These are phyloP conservation scores for Leuctra nigra DNA, from an alignment of 2,888 invertebrate species.

Conservation along the genomic window DNA sequence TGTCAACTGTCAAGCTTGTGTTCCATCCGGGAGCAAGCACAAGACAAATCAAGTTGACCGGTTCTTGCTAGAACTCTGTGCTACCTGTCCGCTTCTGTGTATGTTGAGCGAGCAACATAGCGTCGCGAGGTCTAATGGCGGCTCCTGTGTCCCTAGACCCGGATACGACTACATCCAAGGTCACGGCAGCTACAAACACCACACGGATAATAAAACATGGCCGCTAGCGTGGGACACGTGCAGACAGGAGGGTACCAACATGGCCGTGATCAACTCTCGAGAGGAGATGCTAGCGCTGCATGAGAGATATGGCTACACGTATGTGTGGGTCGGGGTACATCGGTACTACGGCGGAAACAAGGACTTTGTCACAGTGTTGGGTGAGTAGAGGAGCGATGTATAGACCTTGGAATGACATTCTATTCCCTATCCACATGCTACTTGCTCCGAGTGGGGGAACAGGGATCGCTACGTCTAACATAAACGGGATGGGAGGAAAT, in stretches of 20 bases:
- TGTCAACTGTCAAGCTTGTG: too few species aligned
- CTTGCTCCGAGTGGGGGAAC: too few species aligned
- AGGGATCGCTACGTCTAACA: too few species aligned
- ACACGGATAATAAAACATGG: background rate
- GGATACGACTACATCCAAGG: background rate
- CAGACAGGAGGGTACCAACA: background rate
- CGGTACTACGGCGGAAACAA: background rate
- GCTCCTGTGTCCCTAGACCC: background rate
- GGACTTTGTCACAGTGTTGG: background rate
- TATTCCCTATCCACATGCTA: too few species aligned
- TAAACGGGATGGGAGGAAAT: too few species aligned
- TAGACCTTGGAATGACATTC: background rate
- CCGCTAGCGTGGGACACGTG: background rate
- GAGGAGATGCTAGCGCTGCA: background rate
- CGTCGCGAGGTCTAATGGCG: too few species aligned
- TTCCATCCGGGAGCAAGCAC: too few species aligned
- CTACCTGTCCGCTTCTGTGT: too few species aligned
- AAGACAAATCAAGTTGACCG: too few species aligned
- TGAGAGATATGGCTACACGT: background rate
- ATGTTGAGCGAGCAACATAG: too few species aligned
- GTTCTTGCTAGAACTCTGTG: too few species aligned
- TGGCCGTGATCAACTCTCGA: background rate
- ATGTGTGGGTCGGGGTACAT: background rate
- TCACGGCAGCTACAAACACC: background rate
- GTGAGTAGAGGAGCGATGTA: background rate